Base-by-base conservation (phyloP, 2,888 invertebrate genomes). In the Rhamnusium bicolor region DNA sequence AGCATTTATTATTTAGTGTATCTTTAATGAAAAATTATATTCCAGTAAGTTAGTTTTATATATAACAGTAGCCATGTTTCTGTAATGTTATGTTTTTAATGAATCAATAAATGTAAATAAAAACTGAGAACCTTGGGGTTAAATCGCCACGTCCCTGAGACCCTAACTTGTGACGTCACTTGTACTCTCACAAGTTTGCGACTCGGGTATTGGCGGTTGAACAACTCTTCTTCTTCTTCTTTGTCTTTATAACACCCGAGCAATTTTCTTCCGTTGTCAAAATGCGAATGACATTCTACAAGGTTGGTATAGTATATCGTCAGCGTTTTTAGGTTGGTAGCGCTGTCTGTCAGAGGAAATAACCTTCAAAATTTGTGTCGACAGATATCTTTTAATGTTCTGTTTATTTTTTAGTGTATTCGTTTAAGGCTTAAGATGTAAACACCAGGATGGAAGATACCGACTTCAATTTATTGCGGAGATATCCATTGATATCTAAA, bases 101-200 rank as follows among this genome's bases (percentile, higher is more conserved):
- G 12, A 40, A n/a, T 16, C 51, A 51, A 18, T 51, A 18, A 51
- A 51, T 51, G 67, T 65, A 60, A 73, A 76, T 75, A 78, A 78
- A 75, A 75, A 74, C 71, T 72, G 76, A 69, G 74, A 72, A 71
- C 73, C 63, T 78, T 70, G 72, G 69, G 76, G 76, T 78, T 78
- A 90, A 89, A 89, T 90, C 91, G 90, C 92, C 92, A 91, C 90
- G 91, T 92, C 93, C 93, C 92, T 93, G 93, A 93, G 93, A 92
- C 92, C 92, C 92, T 92, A 92, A 92, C 92, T 92, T 92, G 92
- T 92, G 92, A 92, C 90, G 91, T 90, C 89, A 89, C 86, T 87
- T 87, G 88, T 88, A 90, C 89, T 90, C 90, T 92, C 92, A 92
- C 92, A 92, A 92, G 92, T 90, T 92, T 92, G 92, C 89, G 90